phyloP scores from a whole-genome alignment of 2,113 vertebrate genomes.

The Microtus oregoni region DNA sequence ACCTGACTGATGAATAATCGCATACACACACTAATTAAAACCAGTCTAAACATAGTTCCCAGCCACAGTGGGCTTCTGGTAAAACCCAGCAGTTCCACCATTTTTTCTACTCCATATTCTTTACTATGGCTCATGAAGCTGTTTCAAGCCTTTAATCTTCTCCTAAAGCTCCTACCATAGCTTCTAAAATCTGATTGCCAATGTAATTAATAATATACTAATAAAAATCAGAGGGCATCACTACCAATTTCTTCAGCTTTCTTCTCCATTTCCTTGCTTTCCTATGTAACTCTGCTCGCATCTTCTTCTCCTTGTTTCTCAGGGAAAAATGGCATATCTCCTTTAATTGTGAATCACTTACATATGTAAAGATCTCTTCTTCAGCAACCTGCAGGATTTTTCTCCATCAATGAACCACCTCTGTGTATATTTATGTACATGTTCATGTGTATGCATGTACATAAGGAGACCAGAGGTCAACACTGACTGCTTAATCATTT shows the following conservation, averaged over 20 bases:
- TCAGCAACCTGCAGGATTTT: background rate
- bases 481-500: background rate
- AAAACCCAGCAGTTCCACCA: background rate
- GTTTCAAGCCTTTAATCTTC: background rate
- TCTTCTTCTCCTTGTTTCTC: background rate
- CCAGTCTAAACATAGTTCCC: background rate
- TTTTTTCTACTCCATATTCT: background rate
- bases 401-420: background rate
- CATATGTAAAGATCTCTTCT: background rate
- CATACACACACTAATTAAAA: background rate
- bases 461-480: background rate
- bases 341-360: background rate
- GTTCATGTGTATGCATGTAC: background rate
- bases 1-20: background rate
- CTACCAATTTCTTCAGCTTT: background rate
- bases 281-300: background rate
- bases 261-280: background rate
- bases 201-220: background rate
- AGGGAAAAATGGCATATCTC: background rate
- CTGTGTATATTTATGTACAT: background rate
- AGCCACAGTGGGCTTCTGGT: background rate
- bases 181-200: background rate
- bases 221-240: background rate
- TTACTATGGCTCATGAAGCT: background rate
- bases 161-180: background rate